Evolutionary conservation across 2,888 invertebrate species (phyloP).

Genomic region (Coecobrya sp.): DNA sequence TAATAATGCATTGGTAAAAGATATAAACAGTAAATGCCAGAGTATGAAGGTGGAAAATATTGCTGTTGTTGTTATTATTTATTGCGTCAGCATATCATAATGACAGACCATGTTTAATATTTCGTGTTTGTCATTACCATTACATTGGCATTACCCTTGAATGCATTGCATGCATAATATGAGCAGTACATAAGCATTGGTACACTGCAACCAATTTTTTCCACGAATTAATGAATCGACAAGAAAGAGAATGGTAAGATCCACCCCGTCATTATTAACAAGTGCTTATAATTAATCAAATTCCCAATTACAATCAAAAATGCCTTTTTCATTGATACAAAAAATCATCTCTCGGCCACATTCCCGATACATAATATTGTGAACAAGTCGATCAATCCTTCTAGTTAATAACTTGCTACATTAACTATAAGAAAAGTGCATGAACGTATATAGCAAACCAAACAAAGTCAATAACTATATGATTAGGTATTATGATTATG

Average conservation of each 20-base stretch:
- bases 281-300: conserved; percentile 86
- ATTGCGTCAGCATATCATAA: conserved; percentile 64
- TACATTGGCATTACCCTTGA: conserved; percentile 55
- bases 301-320: conserved; percentile 86
- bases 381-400: conserved; percentile 75
- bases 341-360: conserved; percentile 36
- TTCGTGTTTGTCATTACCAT: conserved; percentile 66
- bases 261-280: conserved; percentile 85
- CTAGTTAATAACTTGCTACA: conserved; percentile 25
- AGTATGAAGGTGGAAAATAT: conserved; percentile 54
- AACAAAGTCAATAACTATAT: not conserved
- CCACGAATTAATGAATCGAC: conserved; percentile 65
- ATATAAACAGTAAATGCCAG: conserved; percentile 44
- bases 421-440: not conserved
- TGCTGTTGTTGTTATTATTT: conserved; percentile 53
- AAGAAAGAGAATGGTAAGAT: conserved; percentile 74
- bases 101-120: conserved; percentile 57
- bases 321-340: conserved; percentile 75
- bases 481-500: conserved; percentile 11
- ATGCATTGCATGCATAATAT: not conserved
- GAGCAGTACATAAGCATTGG: not conserved
- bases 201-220: conserved; percentile 37
- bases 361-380: conserved; percentile 42
- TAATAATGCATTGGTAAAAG: not conserved
- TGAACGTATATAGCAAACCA: not conserved